These are phyloP conservation scores for Ochotona curzoniae DNA, from an alignment of 2,113 vertebrate species.

Conservation along the genomic window DNA sequence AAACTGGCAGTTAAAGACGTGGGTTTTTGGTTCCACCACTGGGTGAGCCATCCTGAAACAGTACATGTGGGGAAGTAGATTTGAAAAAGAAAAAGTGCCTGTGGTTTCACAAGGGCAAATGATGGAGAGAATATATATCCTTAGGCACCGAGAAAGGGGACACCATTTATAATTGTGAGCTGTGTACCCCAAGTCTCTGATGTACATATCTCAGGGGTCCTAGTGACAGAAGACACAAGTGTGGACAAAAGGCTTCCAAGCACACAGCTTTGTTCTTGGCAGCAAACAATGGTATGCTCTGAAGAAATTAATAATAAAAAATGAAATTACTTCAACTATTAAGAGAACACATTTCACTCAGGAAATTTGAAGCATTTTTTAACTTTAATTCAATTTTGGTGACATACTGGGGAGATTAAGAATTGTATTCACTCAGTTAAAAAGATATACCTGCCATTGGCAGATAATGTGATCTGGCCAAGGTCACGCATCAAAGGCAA, in stretches of 20 bases:
- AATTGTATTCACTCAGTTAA: conserved; percentile 31
- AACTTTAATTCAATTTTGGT: conserved; percentile 32
- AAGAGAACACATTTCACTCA: conserved; percentile 46
- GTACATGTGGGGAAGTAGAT: neutral
- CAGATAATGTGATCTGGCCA: conserved; percentile 15
- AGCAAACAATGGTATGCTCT: conserved; percentile 37
- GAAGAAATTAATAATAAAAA: conserved; percentile 56
- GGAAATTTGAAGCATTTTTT: conserved; percentile 47
- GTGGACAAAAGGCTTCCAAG: conserved; percentile 55
- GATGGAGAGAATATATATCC: neutral
- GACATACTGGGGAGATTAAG: neutral
- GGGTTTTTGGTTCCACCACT: conserved; percentile 12
- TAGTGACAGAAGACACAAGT: conserved; percentile 21
- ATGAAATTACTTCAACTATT: conserved; percentile 6
- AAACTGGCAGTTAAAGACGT: conserved; percentile 31
- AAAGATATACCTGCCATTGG: conserved; percentile 16
- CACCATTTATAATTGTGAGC: conserved; percentile 6
- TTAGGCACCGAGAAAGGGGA: conserved; percentile 38
- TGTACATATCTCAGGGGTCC: neutral
- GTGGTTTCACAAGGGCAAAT: conserved; percentile 51
- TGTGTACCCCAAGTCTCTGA: conserved; percentile 16
- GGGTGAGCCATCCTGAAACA: neutral
- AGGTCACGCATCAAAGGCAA: neutral
- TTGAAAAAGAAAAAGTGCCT: neutral
- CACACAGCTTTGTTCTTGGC: conserved; percentile 57